phyloP scores from a whole-genome alignment of 1,140 invertebrate genomes.

The Tribolium castaneum region DNA sequence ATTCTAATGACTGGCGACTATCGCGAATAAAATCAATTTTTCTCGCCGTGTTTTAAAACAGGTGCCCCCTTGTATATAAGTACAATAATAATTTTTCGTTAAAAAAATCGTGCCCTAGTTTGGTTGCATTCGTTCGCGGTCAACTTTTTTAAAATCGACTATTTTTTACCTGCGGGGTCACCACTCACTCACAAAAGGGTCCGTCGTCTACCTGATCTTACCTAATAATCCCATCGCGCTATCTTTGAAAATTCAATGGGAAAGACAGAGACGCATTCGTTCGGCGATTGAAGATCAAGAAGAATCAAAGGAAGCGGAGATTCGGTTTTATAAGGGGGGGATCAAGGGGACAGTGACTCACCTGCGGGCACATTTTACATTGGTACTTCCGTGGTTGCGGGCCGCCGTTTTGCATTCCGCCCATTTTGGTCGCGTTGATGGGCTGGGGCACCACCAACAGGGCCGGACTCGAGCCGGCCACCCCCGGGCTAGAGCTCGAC shows the following conservation, averaged over 20 bases:
- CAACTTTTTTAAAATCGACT: constrained; percentile 45
- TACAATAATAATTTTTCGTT: background rate
- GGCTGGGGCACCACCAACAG: constrained; percentile 93
- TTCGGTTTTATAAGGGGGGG: background rate
- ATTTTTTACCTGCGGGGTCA: constrained; percentile 40
- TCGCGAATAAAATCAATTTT: no score
- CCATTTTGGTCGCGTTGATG: constrained; percentile 81
- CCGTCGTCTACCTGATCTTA: constrained; percentile 46
- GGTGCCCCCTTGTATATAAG: no score
- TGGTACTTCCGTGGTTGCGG: constrained; percentile 84
- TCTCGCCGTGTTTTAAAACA: no score
- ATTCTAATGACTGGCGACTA: no score
- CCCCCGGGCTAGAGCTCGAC: constrained; percentile 65
- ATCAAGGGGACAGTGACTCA: constrained; percentile 67
- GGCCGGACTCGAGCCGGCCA: constrained; percentile 67
- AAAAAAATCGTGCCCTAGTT: background rate
- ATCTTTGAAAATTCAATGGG: background rate
- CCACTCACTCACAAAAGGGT: constrained; percentile 5
- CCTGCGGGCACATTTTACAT: constrained; percentile 99
- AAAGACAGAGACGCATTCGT: background rate
- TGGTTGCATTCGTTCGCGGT: background rate
- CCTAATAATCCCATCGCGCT: constrained; percentile 41
- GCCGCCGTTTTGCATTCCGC: constrained; percentile 69
- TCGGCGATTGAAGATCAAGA: constrained; percentile 2
- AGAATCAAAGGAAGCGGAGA: constrained; percentile 35